A percentile compares a stretch with the other conserved stretches of the same genome.
Evolutionary conservation across 2,113 vertebrate species (phyloP).

Genomic region (Cheilinus undulatus): DNA sequence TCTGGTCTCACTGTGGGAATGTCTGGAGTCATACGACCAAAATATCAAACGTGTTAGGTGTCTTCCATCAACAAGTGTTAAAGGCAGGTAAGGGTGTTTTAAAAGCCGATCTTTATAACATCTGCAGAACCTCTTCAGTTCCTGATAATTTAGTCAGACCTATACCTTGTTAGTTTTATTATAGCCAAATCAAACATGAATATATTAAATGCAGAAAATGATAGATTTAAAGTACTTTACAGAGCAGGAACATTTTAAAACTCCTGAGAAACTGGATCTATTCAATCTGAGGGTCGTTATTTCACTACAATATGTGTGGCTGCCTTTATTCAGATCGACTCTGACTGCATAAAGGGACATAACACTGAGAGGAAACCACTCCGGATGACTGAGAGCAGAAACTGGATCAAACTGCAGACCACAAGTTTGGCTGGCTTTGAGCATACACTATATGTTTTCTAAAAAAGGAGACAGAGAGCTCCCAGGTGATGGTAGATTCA

Average conservation of each 20-base stretch:
- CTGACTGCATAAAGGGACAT: slow-evolving; percentile 42
- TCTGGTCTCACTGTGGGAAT: too few species aligned
- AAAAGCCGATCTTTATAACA: too few species aligned
- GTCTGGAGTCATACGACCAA: too few species aligned
- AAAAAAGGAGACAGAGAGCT: slow-evolving; percentile 24
- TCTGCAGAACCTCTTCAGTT: too few species aligned
- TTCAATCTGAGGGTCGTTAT: slow-evolving; percentile 16
- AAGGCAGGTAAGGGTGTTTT: too few species aligned
- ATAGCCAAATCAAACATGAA: too few species aligned
- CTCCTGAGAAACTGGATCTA: slow-evolving; percentile 3
- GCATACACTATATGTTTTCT: slow-evolving; percentile 23
- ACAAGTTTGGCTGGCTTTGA: slow-evolving; percentile 50
- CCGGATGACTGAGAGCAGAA: slow-evolving; percentile 60
- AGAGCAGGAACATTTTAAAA: background rate
- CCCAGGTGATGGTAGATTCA: background rate
- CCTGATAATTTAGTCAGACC: too few species aligned
- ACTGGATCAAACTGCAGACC: slow-evolving; percentile 55
- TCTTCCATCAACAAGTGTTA: too few species aligned
- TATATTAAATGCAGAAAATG: background rate
- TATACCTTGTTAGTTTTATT: too few species aligned
- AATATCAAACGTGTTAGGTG: too few species aligned
- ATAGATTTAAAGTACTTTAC: background rate
- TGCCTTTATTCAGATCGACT: slow-evolving; percentile 43
- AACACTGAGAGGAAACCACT: slow-evolving; percentile 59
- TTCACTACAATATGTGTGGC: slow-evolving; percentile 24